These are phyloP conservation scores for Rhinichthys klamathensis DNA, from an alignment of 2,113 vertebrate species.

Conservation along the genomic window DNA sequence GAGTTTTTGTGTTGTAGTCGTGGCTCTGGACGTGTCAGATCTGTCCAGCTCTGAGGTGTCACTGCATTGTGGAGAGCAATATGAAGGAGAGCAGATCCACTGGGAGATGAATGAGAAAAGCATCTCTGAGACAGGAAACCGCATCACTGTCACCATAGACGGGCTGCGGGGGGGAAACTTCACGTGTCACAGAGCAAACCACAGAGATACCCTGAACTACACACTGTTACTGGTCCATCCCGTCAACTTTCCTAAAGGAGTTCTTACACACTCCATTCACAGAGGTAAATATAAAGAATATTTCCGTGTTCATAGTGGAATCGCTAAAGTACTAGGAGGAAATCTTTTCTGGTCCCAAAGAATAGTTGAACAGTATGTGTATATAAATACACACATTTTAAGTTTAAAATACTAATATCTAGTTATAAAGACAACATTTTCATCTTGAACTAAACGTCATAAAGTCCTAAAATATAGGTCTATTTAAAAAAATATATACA, in stretches of 20 bases:
- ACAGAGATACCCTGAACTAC: slow-evolving; percentile 71
- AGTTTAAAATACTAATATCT: too few species aligned
- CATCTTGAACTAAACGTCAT: too few species aligned
- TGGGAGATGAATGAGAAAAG: slow-evolving; percentile 69
- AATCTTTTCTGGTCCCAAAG: too few species aligned
- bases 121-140: slow-evolving; percentile 57
- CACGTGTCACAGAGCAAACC: slow-evolving; percentile 66
- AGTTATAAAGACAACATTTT: too few species aligned
- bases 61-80: slow-evolving; percentile 68
- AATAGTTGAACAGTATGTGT: too few species aligned
- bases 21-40: slow-evolving; percentile 62
- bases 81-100: slow-evolving; percentile 57
- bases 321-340: too few species aligned
- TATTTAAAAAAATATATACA: too few species aligned
- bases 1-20: slow-evolving; percentile 56
- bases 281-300: slow-evolving; percentile 16
- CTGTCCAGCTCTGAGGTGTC: not conserved
- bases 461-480: too few species aligned
- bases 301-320: too few species aligned
- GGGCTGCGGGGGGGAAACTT: slow-evolving; percentile 74
- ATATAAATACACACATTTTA: too few species aligned
- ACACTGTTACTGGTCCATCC: slow-evolving; percentile 70
- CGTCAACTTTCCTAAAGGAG: slow-evolving; percentile 53
- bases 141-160: slow-evolving; percentile 60
- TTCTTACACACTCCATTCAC: slow-evolving; percentile 58